phyloP scores from a whole-genome alignment of 2,888 invertebrate genomes.

The Amblyteles armatorius region DNA sequence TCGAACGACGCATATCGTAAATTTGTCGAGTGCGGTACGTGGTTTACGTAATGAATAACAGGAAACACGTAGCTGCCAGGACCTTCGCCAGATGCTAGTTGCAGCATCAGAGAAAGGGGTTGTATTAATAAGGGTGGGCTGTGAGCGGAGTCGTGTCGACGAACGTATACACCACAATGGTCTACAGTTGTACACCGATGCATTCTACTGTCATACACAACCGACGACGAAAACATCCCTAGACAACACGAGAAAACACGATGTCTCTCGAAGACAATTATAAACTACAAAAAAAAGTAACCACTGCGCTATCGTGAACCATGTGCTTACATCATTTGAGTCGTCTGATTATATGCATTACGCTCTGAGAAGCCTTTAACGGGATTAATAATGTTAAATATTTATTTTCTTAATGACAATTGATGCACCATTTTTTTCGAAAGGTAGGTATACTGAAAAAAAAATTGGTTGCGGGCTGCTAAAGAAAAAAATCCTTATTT shows the following conservation, averaged over 20 bases:
- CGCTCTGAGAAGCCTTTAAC: background rate
- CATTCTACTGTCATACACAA: conserved; percentile 11
- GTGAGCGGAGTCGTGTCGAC: conserved; percentile 32
- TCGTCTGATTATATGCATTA: background rate
- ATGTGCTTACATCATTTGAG: no score
- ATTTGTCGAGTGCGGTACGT: conserved; percentile 49
- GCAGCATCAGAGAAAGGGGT: conserved; percentile 43
- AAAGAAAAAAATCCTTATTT: no score
- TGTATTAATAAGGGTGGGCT: conserved; percentile 61
- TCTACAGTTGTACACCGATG: background rate
- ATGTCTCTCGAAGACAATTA: background rate
- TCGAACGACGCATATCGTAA: conserved; percentile 46
- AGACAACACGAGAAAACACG: no score
- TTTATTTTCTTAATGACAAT: background rate
- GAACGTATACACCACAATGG: conserved; percentile 24
- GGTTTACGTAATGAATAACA: conserved; percentile 63
- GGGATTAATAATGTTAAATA: background rate
- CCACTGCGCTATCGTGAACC: no score
- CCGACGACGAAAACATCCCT: conserved; percentile 42
- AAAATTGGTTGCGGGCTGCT: no score
- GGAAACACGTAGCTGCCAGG: conserved; percentile 35
- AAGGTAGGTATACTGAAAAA: background rate
- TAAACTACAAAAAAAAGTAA: background rate
- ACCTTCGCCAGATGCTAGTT: conserved; percentile 45
- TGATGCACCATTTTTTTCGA: background rate